These are phyloP conservation scores for Papilio protenor DNA, from an alignment of 2,888 invertebrate species.

Conservation along the genomic window DNA sequence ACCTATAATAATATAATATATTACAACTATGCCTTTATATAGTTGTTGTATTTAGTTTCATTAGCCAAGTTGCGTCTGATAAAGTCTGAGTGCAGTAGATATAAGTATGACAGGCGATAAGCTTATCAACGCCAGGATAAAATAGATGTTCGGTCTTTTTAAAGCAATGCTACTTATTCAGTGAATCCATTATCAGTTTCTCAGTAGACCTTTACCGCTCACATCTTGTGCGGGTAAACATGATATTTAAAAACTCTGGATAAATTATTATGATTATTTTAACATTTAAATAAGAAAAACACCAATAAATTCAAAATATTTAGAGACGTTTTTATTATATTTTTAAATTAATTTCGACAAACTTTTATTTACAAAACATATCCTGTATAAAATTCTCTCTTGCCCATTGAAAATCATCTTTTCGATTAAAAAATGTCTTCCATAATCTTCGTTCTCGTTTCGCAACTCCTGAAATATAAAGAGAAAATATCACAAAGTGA, in stretches of 20 bases:
- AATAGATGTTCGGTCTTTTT: constrained; percentile 10
- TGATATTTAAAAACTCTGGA: background rate
- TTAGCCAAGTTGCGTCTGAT: background rate
- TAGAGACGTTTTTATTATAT: background rate
- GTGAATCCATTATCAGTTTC: constrained; percentile 22
- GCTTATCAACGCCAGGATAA: constrained; percentile 10
- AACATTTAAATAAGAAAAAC: constrained; percentile 2
- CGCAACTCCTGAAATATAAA: constrained; percentile 39
- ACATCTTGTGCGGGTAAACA: background rate
- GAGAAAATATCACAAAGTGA: constrained; percentile 33
- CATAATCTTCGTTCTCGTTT: constrained; percentile 21
- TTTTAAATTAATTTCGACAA: background rate
- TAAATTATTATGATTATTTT: background rate
- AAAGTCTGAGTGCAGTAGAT: background rate
- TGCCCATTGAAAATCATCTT: background rate
- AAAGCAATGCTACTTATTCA: constrained; percentile 8
- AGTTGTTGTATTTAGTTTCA: background rate
- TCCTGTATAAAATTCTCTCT: background rate
- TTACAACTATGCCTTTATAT: background rate
- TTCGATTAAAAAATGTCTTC: constrained; percentile 23
- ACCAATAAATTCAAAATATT: background rate
- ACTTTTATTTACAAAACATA: background rate
- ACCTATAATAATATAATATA: too few relatives aligned
- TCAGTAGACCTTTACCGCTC: constrained; percentile 7
- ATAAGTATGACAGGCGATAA: constrained; percentile 9